These are phyloP conservation scores for Camptogramma bilineatum DNA, from an alignment of 2,888 invertebrate genomes.

Conservation along the genomic window DNA sequence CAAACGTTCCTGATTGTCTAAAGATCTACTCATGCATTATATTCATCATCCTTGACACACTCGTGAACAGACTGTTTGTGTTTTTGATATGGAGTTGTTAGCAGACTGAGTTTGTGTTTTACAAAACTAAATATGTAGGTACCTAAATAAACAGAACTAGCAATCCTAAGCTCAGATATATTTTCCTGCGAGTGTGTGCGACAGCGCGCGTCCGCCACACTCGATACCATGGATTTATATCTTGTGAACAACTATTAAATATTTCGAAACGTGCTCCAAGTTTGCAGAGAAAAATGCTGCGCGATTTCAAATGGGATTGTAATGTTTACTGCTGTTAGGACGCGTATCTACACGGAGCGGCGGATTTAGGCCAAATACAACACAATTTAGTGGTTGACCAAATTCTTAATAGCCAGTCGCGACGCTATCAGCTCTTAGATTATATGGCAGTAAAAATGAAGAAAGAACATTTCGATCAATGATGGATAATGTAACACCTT, in stretches of 20 bases:
- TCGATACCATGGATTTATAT: constrained; percentile 55
- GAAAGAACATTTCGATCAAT: too few species aligned
- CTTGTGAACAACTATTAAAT: constrained; percentile 44
- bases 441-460: too few species aligned
- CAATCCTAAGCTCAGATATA: constrained; percentile 26
- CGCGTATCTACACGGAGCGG: not conserved
- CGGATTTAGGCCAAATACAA: not conserved
- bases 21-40: too few species aligned
- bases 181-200: constrained; percentile 47
- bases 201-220: constrained; percentile 49
- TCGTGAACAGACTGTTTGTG: too few species aligned
- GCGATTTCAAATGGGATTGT: constrained; percentile 19
- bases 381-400: too few species aligned
- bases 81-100: too few species aligned
- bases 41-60: too few species aligned
- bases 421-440: too few species aligned
- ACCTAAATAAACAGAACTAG: constrained; percentile 1
- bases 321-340: constrained; percentile 11
- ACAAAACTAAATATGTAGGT: not conserved
- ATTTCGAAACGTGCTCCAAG: constrained; percentile 33
- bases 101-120: too few species aligned
- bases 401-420: too few species aligned
- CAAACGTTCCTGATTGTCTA: too few species aligned
- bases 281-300: constrained; percentile 30
- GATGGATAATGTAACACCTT: too few species aligned